These are phyloP conservation scores for Propithecus perrieri DNA, from an alignment of 2,797 vertebrate genomes.

Conservation along the genomic window DNA sequence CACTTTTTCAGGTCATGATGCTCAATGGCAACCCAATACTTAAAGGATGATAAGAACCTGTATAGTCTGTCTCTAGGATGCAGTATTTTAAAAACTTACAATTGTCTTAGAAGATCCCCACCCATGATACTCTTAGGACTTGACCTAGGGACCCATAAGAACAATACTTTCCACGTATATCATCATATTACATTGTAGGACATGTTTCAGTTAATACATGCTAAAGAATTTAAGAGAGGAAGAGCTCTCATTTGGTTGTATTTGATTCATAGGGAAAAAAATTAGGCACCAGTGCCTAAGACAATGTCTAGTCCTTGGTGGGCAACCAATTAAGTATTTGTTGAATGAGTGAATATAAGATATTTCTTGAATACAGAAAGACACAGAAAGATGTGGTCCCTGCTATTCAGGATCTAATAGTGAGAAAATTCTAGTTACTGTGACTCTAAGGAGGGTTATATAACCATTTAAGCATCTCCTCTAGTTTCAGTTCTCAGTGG, in stretches of 20 bases:
- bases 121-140: background rate
- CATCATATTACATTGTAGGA: background rate
- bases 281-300: background rate
- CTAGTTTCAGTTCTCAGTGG: no score
- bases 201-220: background rate
- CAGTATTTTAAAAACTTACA: background rate
- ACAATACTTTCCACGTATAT: background rate
- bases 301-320: background rate
- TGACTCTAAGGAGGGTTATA: background rate
- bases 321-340: background rate
- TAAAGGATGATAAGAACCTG: background rate
- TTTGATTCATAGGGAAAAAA: conserved; percentile 6
- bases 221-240: background rate
- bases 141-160: background rate
- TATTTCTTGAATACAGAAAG: background rate
- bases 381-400: background rate
- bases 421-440: background rate
- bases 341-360: background rate
- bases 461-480: background rate
- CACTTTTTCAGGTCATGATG: background rate
- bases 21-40: background rate
- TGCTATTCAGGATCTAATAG: background rate
- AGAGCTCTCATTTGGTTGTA: background rate
- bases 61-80: background rate
- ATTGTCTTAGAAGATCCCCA: background rate